Percentiles rank a stretch among this genome's conserved stretches.
Evolutionary conservation across 2,113 vertebrate species (phyloP).

Genomic region (Tyto alba): DNA sequence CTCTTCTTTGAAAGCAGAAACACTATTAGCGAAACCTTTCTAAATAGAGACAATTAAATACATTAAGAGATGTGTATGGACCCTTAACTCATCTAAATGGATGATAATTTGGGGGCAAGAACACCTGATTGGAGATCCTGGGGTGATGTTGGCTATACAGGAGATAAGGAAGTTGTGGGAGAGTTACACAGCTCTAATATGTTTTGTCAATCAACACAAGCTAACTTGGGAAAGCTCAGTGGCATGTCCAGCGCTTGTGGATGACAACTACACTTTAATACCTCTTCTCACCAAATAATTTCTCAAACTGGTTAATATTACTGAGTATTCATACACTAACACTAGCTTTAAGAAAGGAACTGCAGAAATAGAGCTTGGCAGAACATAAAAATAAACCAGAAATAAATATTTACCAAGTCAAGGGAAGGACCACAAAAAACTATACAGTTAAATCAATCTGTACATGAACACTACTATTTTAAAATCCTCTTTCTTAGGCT

Average conservation of each 20-base stretch:
- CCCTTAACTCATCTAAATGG: not conserved
- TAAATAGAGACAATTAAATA: not conserved
- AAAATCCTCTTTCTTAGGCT: not conserved
- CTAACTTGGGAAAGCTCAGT: not conserved
- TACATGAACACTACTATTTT: not conserved
- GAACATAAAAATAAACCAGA: not conserved
- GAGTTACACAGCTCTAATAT: not conserved
- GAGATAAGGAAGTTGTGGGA: not conserved
- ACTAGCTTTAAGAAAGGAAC: not conserved
- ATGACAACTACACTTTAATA: not conserved
- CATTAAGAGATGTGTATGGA: not conserved
- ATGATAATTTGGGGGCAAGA: not conserved
- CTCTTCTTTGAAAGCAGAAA: not conserved
- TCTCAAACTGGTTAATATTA: not conserved
- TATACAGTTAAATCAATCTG: not conserved
- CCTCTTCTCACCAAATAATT: not conserved
- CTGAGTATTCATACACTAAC: not conserved
- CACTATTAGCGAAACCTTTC: not conserved
- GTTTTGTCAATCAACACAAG: not conserved
- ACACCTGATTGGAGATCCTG: not conserved
- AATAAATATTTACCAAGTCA: not conserved
- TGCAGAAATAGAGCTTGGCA: not conserved
- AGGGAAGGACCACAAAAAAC: not conserved
- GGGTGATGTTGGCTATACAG: not conserved
- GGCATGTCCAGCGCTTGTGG: not conserved